phyloP scores from a whole-genome alignment of 2,888 invertebrate genomes.

The Drosophila paranaensis region DNA sequence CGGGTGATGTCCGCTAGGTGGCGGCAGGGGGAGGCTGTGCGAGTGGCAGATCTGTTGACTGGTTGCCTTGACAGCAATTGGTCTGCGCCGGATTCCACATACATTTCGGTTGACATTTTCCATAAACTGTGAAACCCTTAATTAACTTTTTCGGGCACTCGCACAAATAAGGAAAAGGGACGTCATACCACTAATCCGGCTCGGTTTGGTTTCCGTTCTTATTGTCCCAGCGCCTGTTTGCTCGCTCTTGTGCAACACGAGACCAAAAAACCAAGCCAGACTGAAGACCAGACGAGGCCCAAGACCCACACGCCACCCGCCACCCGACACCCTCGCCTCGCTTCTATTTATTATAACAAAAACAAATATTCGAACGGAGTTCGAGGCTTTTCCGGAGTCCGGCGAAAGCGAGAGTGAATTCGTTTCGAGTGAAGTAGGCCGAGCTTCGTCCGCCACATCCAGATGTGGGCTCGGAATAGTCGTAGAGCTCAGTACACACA shows the following conservation, averaged over 20 bases:
- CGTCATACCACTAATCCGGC: slow-evolving; percentile 45
- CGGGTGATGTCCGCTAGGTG: slow-evolving; percentile 52
- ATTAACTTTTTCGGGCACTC: slow-evolving; percentile 67
- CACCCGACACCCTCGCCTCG: slow-evolving; percentile 12
- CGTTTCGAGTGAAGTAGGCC: neutral
- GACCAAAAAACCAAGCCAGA: slow-evolving; percentile 35
- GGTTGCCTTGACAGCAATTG: slow-evolving; percentile 21
- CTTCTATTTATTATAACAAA: slow-evolving; percentile 45
- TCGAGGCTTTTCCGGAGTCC: slow-evolving; percentile 6
- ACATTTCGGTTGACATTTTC: slow-evolving; percentile 59
- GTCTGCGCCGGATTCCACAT: slow-evolving; percentile 48
- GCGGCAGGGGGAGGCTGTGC: slow-evolving; percentile 3
- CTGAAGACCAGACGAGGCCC: slow-evolving; percentile 9
- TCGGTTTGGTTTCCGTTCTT: slow-evolving; percentile 28
- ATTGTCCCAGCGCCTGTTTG: slow-evolving; percentile 30
- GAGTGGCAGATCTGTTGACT: slow-evolving; percentile 1
- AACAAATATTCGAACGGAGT: neutral
- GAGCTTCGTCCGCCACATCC: neutral
- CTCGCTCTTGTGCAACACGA: slow-evolving; percentile 60
- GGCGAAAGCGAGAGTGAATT: neutral
- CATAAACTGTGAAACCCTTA: slow-evolving; percentile 77
- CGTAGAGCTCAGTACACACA: neutral
- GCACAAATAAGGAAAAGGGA: slow-evolving; percentile 38
- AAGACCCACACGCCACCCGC: neutral
- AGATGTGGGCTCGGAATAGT: neutral